Evolutionary conservation across 2,888 invertebrate genomes (phyloP).

Genomic region (Hydrotaea cyrtoneurina): DNA sequence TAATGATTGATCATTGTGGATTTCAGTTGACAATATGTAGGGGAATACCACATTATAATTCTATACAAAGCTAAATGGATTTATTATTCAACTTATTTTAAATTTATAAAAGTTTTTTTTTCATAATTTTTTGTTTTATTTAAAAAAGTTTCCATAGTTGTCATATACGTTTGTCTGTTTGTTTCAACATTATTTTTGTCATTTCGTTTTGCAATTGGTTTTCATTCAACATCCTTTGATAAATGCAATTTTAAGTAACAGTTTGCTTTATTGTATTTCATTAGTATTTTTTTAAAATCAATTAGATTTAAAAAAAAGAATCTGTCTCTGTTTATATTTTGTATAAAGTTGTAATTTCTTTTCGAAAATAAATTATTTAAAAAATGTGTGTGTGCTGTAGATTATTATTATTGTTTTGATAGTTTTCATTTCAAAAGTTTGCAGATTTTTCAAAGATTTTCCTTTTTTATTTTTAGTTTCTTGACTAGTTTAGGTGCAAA

Average conservation of each 20-base stretch:
- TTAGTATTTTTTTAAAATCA: background rate
- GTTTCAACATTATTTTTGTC: constrained; percentile 21
- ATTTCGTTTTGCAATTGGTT: constrained; percentile 18
- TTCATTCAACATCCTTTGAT: constrained; percentile 32
- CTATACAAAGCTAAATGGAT: background rate
- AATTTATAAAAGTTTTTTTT: background rate
- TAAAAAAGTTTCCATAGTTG: background rate
- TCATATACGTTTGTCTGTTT: background rate
- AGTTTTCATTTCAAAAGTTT: constrained; percentile 26
- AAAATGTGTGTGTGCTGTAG: constrained; percentile 44
- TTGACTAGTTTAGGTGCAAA: constrained; percentile 62
- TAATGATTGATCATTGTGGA: no score
- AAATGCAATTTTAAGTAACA: constrained; percentile 66
- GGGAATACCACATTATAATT: background rate
- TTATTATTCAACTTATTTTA: background rate
- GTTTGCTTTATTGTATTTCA: constrained; percentile 39
- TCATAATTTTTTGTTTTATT: background rate
- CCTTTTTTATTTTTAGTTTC: constrained; percentile 41
- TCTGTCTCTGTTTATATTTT: background rate
- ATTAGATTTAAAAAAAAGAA: background rate
- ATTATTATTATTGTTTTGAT: constrained; percentile 39
- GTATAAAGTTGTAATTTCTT: background rate
- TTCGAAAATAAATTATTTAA: constrained; percentile 23
- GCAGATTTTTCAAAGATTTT: constrained; percentile 38
- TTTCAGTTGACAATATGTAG: no score